These are phyloP conservation scores for Tapera naevia DNA, from an alignment of 2,797 vertebrate genomes.

Conservation along the genomic window DNA sequence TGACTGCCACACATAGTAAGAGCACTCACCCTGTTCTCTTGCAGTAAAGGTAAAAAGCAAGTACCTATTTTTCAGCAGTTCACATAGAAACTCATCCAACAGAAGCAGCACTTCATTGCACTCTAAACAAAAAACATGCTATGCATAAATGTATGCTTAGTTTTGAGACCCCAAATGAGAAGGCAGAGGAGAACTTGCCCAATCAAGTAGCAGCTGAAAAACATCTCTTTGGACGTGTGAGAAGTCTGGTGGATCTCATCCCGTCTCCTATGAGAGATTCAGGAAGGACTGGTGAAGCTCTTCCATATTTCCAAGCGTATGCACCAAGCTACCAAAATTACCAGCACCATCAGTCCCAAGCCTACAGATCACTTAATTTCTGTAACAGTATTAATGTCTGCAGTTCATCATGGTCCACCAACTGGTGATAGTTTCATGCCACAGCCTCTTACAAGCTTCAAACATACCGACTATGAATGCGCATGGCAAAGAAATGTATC, in stretches of 20 bases:
- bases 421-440: background rate
- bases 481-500: background rate
- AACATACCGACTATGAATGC: background rate
- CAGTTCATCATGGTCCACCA: background rate
- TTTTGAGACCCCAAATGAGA: background rate
- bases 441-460: background rate
- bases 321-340: background rate
- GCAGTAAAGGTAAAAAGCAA: background rate
- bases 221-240: background rate
- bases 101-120: background rate
- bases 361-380: background rate
- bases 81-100: background rate
- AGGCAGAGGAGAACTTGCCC: background rate
- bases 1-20: fast-evolving
- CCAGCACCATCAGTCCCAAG: background rate
- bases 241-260: background rate
- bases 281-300: background rate
- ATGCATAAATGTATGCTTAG: background rate
- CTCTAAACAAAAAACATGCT: background rate
- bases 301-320: background rate
- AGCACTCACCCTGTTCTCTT: background rate
- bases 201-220: background rate
- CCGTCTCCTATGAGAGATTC: background rate
- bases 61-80: background rate
- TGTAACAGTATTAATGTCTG: background rate